These are phyloP conservation scores for Syrmaticus mikado DNA, from an alignment of 2,113 vertebrate species.

Conservation along the genomic window DNA sequence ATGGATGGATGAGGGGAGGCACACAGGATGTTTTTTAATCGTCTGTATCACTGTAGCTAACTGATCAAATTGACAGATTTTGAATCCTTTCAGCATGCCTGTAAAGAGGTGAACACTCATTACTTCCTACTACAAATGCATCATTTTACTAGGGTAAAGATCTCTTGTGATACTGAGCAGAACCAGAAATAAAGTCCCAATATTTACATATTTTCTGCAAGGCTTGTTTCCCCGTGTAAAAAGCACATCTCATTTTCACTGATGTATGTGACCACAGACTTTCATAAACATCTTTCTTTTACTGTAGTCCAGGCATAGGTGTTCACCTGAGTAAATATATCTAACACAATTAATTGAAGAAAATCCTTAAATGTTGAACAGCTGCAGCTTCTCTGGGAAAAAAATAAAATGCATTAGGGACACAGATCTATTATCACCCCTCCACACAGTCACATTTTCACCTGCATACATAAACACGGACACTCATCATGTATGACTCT, in stretches of 20 bases:
- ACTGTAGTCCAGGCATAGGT: neutral
- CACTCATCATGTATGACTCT: conserved; percentile 61
- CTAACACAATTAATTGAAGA: conserved; percentile 29
- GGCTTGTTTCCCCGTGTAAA: neutral
- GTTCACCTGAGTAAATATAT: conserved; percentile 43
- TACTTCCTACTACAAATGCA: neutral
- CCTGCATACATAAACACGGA: conserved; percentile 49
- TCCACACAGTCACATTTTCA: conserved; percentile 66
- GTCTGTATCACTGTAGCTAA: neutral
- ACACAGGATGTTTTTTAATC: neutral
- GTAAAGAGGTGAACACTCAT: neutral
- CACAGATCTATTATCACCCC: conserved; percentile 49
- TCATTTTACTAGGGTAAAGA: neutral
- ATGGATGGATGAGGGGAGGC: neutral
- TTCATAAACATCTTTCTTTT: conserved; percentile 19
- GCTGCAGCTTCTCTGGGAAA: neutral
- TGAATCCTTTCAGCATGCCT: neutral
- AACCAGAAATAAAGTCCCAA: conserved; percentile 17
- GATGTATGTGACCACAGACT: neutral
- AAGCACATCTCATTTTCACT: neutral
- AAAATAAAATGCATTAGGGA: conserved; percentile 10
- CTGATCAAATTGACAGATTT: neutral
- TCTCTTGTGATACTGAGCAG: conserved; percentile 19
- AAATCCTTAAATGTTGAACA: conserved; percentile 23
- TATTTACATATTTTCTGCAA: conserved; percentile 44